Percentiles rank a stretch among this genome's conserved stretches.
Conservation (phyloP, 2,113 vertebrate species). For the Mus musculus region DNA sequence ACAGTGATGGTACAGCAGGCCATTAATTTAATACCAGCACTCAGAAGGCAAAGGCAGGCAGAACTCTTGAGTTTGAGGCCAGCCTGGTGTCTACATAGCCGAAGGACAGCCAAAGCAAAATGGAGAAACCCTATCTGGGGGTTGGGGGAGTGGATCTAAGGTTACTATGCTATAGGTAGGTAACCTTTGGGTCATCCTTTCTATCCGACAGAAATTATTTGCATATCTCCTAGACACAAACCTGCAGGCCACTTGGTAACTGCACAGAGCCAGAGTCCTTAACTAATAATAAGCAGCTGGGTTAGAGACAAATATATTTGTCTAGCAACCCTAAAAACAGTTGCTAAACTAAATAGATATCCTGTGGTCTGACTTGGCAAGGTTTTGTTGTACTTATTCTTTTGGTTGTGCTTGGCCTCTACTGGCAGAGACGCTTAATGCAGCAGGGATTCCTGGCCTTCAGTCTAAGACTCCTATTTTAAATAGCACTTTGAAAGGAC, state of each 20-base stretch:
- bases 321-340: neutral
- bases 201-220: constrained; percentile 45
- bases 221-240: neutral
- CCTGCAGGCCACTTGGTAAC: constrained; percentile 27
- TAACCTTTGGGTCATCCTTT: constrained; percentile 54
- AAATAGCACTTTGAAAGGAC: constrained; percentile 10
- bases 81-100: neutral
- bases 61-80: neutral
- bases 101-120: neutral
- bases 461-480: neutral
- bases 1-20: neutral
- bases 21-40: neutral
- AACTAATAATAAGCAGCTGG: constrained; percentile 42
- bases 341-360: neutral
- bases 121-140: neutral
- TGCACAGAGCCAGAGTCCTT: constrained; percentile 25
- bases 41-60: neutral
- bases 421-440: neutral
- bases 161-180: neutral
- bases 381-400: neutral
- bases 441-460: neutral
- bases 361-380: neutral
- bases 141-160: neutral
- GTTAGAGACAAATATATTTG: constrained; percentile 32
- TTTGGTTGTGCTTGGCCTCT: neutral